These are phyloP conservation scores for Aspidiotus rigidus DNA, from an alignment of 2,888 invertebrate species.

Conservation along the genomic window DNA sequence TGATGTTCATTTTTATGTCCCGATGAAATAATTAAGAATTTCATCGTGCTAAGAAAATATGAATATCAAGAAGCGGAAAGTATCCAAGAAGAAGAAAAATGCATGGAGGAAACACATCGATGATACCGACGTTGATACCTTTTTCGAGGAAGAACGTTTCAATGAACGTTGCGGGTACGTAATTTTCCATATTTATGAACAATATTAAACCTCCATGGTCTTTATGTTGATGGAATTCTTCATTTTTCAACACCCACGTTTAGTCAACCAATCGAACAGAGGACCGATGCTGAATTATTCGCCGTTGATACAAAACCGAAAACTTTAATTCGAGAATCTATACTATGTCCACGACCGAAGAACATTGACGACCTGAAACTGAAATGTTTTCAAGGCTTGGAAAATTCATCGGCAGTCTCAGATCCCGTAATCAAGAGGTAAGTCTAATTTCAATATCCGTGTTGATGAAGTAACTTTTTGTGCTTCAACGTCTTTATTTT, in stretches of 20 bases:
- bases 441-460: neutral
- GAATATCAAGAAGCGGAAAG: slow-evolving; percentile 42
- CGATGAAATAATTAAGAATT: too few species aligned
- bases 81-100: slow-evolving; percentile 66
- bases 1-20: too few species aligned
- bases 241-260: neutral
- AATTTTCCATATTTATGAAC: slow-evolving; percentile 17
- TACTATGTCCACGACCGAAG: slow-evolving; percentile 40
- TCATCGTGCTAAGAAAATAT: neutral
- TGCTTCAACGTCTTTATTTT: neutral
- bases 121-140: slow-evolving; percentile 75
- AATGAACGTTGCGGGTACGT: slow-evolving; percentile 74
- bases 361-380: slow-evolving; percentile 47
- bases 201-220: neutral
- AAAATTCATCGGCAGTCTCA: slow-evolving; percentile 62
- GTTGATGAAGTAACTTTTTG: neutral
- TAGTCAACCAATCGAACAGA: slow-evolving; percentile 51
- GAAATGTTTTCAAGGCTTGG: slow-evolving; percentile 54
- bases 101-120: slow-evolving; percentile 80
- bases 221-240: slow-evolving; percentile 18
- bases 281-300: slow-evolving; percentile 64
- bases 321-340: slow-evolving; percentile 8
- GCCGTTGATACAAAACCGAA: slow-evolving; percentile 54
- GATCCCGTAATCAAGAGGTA: slow-evolving; percentile 56
- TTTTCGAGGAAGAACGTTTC: slow-evolving; percentile 69